Base-by-base conservation (phyloP, 1,140 invertebrate genomes). In the Callitettix versicolor region DNA sequence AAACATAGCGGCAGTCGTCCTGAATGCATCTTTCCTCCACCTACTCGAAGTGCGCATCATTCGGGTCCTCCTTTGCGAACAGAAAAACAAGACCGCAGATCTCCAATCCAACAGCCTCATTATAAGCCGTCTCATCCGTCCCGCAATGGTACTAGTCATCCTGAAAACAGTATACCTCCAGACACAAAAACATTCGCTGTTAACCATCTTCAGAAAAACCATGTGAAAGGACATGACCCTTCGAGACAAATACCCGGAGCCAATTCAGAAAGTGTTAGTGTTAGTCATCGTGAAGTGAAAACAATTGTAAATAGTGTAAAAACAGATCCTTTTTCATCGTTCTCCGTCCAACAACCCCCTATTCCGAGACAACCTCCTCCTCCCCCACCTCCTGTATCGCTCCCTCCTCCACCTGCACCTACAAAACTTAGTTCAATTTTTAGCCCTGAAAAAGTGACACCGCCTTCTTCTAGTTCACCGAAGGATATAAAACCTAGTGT, bases 391-490 rank as follows among this genome's bases (percentile, higher is more conserved):
- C 55, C 58, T 44, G 57, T 36, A 33, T 52, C 44, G 21, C 62
- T 52, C 21, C 59, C 49, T 30, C 61, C 55, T 21, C 58, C 43
- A 30, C 59, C 50, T 40, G 56, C 55, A 51, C 56, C 48, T 34
- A 30, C 54, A 14, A 59, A 59, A 48, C 34, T 40, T 41, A 46
- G 48, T 9, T 73, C 72, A 0, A 52, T 74, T 0, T 79, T 79
- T 57, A 77, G 76, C 44, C 77, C 77, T 0, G 74, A 76, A 52
- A 74, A 74, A 61, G 66, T 65, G 9, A 67, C 68, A 12, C 62
- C 67, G 11, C 61, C 67, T 38, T 56, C 64, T 34, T 61, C 62
- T 42, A 56, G 58, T 65, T 14, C 57, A 53, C 57, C 57, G 26
- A 58, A 58, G 58, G 62, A 63, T 58, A 54, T 59, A 47, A 55